Evolutionary conservation across 2,888 invertebrate genomes (phyloP), one percentile per base, ranked within the genome.

Genomic region (Anodontia alba): DNA sequence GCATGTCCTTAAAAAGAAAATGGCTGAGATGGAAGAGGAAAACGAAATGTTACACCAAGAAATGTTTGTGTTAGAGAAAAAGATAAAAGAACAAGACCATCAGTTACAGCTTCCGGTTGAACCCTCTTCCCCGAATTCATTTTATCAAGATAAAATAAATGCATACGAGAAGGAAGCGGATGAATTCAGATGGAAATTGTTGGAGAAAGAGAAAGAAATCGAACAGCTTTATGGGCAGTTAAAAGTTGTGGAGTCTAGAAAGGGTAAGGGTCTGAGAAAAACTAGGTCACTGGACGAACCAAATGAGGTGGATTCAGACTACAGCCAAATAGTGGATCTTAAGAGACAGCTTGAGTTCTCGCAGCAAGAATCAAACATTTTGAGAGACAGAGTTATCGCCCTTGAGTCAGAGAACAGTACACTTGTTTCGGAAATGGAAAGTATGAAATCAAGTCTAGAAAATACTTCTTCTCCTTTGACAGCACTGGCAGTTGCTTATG

Each of bases 21-120:
- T 97, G 78, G 97, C 97, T 94, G 97, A 97, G 89, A 95, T 97
- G 86, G 98, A 98, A 95, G 96, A 96, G 86, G 97, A 98, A 91
- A 97, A 96, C 91, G 96, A 97, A 80, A 96, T 89, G 49, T 73
- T 93, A 31, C 83, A 87, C 17, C 86, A 88, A 43, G 92, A 93
- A 78, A 81, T 89, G 71, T 87, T 87, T 71, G 78, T 81, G n/a
- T 66, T 92, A 26, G 88, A 91, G 72, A 84, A 88, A 57, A 80
- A 84, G 38, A 66, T 92, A 23, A 83, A 84, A 15, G 90, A 91
- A 49, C 87, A 90, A 71, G 88, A 89, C 33, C 77, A 85, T 33
- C 82, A 71, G 17, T 68, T 86, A 3, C 57, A 54, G 20, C 46
- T 80, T 1, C 71, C 88, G 8, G 88, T 89, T 0, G 88, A 87